Evolutionary conservation across 2,113 vertebrate genomes (phyloP), one percentile per base, ranked within the genome.

Genomic region (Gymnobelideus leadbeateri): DNA sequence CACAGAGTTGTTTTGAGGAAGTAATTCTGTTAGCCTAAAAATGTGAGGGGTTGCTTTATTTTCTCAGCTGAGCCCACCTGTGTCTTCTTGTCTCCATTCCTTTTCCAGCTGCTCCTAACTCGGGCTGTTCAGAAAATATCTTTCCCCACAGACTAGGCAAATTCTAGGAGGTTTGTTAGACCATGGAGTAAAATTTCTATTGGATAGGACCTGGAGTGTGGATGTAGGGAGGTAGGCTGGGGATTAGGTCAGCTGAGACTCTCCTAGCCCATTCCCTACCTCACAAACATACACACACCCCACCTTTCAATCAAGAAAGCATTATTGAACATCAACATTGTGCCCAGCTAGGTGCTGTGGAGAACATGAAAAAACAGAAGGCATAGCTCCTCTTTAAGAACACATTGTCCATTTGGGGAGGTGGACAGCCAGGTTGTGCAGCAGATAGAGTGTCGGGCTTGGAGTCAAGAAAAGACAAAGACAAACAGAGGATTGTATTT

Each of bases 281-380:
- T 1, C 28, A 50, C 57, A 68, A 37, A 68, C 4, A 37, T 16
- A n/a, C 12, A 14, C 31, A 68, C 19, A 12, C 21, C 14, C 46
- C 3, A 57, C 26, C 26, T n/a, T 23, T 24, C 28, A 16, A 0
- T 14, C 23, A 1, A 26, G 0, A 0, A n/a, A 37, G 28, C 16
- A 52, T 37, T 43, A 19, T 6, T 31, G 47, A 49, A 11, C 26
- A 46, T 2, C 1, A 7, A 7, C 10, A 0, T 3, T n/a, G 24
- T 26, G 52, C 16, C 19, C 5, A 49, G 91, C 31, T 1, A 8
- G 6, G 50, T 46, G 43, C n/a, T 25, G 5, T 31, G 50, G 84
- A 1, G 6, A 1, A 1, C 3, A 0, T 28, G 1, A 21, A 49
- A 8, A 37, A 16, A 68, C 12, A 16, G 14, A 37, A 68, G 61